A percentile compares a stretch with the other conserved stretches of the same genome.
Evolutionary conservation across 2,797 vertebrate genomes (phyloP).

Genomic region (Lerista edwardsae): DNA sequence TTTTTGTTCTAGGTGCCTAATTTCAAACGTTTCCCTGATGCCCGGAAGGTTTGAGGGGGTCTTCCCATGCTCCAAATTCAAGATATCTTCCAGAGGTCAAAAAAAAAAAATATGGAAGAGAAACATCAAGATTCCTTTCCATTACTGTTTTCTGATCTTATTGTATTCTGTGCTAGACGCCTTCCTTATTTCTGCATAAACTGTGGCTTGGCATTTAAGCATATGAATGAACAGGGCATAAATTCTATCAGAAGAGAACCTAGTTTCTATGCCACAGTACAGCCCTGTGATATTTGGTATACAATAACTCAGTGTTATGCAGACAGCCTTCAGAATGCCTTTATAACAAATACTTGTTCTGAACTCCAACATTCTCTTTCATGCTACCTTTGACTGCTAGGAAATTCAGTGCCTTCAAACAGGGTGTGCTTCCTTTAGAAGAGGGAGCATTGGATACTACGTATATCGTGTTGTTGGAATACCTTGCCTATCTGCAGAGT

Average conservation of each 20-base stretch:
- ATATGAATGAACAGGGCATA: not conserved
- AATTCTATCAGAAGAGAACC: too few relatives aligned
- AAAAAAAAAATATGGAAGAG: not conserved
- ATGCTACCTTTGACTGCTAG: not conserved
- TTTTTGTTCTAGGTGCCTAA: constrained; percentile 30
- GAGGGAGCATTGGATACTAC: too few relatives aligned
- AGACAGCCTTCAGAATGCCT: not conserved
- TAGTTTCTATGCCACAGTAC: too few relatives aligned
- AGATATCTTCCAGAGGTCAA: constrained; percentile 22
- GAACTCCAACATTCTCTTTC: not conserved
- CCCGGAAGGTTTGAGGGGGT: not conserved
- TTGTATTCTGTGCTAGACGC: not conserved
- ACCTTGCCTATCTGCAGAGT: not conserved
- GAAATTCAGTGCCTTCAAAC: not conserved
- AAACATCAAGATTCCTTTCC: not conserved
- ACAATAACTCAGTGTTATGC: not conserved
- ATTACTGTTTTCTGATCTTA: not conserved
- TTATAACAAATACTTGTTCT: not conserved
- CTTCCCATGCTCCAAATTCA: constrained; percentile 22
- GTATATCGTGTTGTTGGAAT: not conserved
- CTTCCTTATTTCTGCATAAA: not conserved
- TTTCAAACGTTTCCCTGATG: constrained; percentile 46
- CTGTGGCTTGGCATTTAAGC: not conserved
- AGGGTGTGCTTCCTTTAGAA: not conserved
- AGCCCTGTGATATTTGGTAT: too few relatives aligned